Evolutionary conservation across 2,888 invertebrate genomes (phyloP).

Genomic region (Ophion costatus): DNA sequence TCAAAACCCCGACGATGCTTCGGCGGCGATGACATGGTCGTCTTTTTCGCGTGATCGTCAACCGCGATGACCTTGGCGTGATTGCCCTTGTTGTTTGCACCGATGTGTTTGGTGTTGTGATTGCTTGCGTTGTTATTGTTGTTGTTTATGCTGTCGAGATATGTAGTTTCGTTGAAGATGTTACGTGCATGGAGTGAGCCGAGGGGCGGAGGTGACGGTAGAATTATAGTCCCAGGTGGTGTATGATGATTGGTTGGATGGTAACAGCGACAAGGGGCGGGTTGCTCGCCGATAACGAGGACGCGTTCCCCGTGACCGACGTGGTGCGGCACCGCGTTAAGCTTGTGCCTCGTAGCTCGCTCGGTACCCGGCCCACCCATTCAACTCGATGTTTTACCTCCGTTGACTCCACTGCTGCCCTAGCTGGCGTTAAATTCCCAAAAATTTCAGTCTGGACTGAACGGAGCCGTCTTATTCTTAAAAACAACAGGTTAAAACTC

Average conservation of each 20-base stretch:
- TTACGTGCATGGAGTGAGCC: constrained; percentile 61
- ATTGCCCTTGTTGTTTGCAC: constrained; percentile 67
- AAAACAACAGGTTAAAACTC: constrained; percentile 1
- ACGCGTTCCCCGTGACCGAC: constrained; percentile 79
- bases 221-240: constrained; percentile 63
- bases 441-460: constrained; percentile 28
- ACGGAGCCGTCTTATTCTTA: constrained; percentile 23
- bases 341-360: constrained; percentile 81
- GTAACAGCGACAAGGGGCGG: constrained; percentile 75
- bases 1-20: constrained; percentile 81
- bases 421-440: constrained; percentile 49
- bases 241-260: constrained; percentile 68
- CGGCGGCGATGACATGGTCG: constrained; percentile 79
- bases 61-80: constrained; percentile 64
- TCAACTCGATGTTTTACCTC: constrained; percentile 80
- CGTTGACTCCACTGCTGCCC: constrained; percentile 76
- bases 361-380: constrained; percentile 82
- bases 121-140: constrained; percentile 54
- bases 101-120: constrained; percentile 67
- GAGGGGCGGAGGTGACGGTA: constrained; percentile 66
- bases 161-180: constrained; percentile 59
- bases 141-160: constrained; percentile 61
- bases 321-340: constrained; percentile 81
- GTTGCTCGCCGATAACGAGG: constrained; percentile 79
- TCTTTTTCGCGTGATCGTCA: constrained; percentile 73